A percentile compares a stretch with the other conserved stretches of the same genome.
Evolutionary conservation across 2,888 invertebrate species (phyloP).

Genomic region (Oligia latruncula): DNA sequence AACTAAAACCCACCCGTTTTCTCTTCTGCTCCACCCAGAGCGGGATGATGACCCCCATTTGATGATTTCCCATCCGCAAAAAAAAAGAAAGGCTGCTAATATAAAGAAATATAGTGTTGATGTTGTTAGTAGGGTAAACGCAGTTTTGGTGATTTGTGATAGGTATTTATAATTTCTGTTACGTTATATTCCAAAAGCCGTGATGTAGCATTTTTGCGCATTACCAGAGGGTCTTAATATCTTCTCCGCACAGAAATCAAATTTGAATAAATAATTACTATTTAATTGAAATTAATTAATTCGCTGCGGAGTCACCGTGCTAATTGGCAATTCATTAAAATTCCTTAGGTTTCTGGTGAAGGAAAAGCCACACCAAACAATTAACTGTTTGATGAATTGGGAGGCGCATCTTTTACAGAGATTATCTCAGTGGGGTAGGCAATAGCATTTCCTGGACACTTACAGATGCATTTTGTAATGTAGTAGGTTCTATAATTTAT

Average conservation of each 20-base stretch:
- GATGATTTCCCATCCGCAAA: too few species aligned
- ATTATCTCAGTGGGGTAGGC: background rate
- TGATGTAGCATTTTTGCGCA: constrained; percentile 17
- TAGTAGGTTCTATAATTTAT: background rate
- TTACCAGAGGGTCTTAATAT: constrained; percentile 14
- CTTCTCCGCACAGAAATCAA: constrained; percentile 22
- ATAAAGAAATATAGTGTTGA: background rate
- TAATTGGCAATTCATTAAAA: constrained; percentile 45
- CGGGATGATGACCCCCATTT: too few species aligned
- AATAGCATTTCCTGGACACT: background rate
- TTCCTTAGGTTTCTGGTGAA: constrained; percentile 14
- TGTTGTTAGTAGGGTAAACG: background rate
- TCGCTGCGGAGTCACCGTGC: constrained; percentile 14
- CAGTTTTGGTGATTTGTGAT: background rate
- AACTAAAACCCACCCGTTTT: too few species aligned
- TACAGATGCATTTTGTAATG: background rate
- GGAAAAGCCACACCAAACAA: constrained; percentile 21
- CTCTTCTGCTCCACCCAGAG: too few species aligned
- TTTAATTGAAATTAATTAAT: constrained; percentile 46
- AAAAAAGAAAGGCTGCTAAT: too few species aligned
- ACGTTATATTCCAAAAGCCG: background rate
- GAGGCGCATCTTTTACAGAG: background rate
- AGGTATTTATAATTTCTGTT: background rate
- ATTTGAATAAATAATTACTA: constrained; percentile 39
- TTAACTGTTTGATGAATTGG: constrained; percentile 8